Evolutionary conservation across 2,113 vertebrate genomes (phyloP), one percentile per base, ranked within the genome.

Genomic region (Trichechus manatus): DNA sequence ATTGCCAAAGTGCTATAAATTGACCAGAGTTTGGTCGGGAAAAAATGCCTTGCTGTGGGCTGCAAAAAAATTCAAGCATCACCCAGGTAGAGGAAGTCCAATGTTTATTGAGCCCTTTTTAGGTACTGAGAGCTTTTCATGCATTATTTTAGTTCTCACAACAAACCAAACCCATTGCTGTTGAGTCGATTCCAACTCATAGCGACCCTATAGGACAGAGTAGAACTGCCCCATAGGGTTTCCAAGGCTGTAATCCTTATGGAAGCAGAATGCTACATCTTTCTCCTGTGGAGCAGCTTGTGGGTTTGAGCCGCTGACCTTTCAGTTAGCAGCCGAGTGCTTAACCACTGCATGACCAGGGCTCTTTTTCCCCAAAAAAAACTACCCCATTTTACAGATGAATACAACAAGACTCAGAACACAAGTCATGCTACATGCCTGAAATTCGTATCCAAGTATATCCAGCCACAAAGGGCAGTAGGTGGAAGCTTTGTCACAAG

Each of bases 1-100:
- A 84, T 66, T 93, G 39, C 68, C 64, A 89, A 44, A 42, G 23
- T 85, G 44, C 39, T 72, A 75, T 82, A 87, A 93, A 80, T 19
- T 66, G 42, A 36, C 50, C 78, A 29, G 75, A 84, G 20, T 80
- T 75, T 4, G 36, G 27, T 23, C 3, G 7, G 3, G 23, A 23
- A 1, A 39, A 80, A 59, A 84, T 20, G n/a, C 11, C 50, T 91
- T 61, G 20, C 47, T 92, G 3, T 87, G 33, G 36, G 10, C 36
- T 68, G 27, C 42, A 11, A 31, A 2, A 64, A 74, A 87, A 61
- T 13, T 36, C 15, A 56, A 44, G 10, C 63, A 3, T 70, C 61
- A 39, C 13, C 88, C 2, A 33, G 3, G 2, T 75, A 5, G 39
- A 86, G 53, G 11, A 9, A 61, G 33, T 23, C 47, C 31, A 4